Percentiles rank a stretch among this genome's conserved stretches.
phyloP scores from a whole-genome alignment of 2,113 vertebrate genomes.

The Camelus bactrianus region DNA sequence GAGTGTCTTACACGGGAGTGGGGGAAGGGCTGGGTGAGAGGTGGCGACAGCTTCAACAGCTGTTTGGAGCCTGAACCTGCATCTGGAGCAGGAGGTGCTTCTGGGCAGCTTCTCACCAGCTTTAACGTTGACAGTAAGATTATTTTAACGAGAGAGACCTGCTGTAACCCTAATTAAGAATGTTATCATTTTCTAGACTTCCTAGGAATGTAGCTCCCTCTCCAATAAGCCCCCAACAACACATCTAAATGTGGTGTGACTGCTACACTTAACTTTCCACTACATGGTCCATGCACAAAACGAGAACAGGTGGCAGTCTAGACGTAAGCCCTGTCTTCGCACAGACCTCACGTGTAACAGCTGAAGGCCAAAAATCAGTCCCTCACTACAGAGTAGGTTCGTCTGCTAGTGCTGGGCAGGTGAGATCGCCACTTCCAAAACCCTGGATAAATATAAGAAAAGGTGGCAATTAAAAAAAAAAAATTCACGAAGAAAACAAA shows the following conservation, averaged over 20 bases:
- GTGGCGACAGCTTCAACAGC: background rate
- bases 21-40: background rate
- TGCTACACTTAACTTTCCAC: background rate
- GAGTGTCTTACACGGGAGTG: background rate
- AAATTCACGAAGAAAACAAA: conserved; percentile 6
- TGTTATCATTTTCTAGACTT: background rate
- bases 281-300: background rate
- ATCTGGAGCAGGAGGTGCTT: background rate
- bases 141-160: background rate
- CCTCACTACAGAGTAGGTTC: background rate
- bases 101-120: background rate
- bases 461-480: background rate
- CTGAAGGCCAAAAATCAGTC: conserved; percentile 11
- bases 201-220: background rate
- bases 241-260: background rate
- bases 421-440: background rate
- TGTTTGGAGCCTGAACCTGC: background rate
- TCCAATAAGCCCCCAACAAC: background rate
- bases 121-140: background rate
- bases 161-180: background rate
- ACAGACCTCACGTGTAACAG: background rate
- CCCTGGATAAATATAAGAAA: background rate
- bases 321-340: background rate
- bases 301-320: background rate
- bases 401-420: background rate